Base-by-base conservation (phyloP, 2,888 invertebrate species). In the Branchellion lobata region DNA sequence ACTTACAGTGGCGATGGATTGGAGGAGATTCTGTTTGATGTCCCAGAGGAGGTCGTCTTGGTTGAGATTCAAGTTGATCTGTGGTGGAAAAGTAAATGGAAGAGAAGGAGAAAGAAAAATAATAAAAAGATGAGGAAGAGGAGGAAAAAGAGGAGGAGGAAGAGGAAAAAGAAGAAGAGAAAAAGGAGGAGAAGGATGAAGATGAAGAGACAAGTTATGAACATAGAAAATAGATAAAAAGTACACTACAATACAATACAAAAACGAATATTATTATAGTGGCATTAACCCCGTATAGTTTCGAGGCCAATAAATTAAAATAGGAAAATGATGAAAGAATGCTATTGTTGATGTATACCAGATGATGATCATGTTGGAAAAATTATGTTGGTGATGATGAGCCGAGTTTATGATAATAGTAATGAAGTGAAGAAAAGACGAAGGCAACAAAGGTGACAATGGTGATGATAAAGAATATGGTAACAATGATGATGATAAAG, bases 1-100 rank as follows among this genome's bases (percentile, higher is more conserved):
- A 47, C 79, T 47, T 1, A 96, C 96, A 94, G 96, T 96, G 83
- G 96, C 96, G 87, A 98, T 91, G 84, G 95, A 93, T 85, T 95
- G 94, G 85, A 98, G 91, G 86, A 96, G 94, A 90, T 96, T 95
- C 90, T 96, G 95, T 90, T 98, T 98, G 85, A 97, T 95, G 89
- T 96, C 95, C 96, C 97, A 97, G 84, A 98, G 94, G 85, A 96
- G 92, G 89, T 96, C 96, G 89, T 96, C 95, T 86, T 93, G 91
- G 83, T 94, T 94, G 90, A 98, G 97, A 90, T 96, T 96, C 86
- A 98, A 92, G 90, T 95, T 96, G 91, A 97, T 97, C 92, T 96
- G 94, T 77, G n/a, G n/a, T n/a, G n/a, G n/a, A n/a, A n/a, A 87
- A 86, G n/a, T 71, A n/a, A 71, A 74, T 29, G 21, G 24, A 24